A percentile compares a stretch with the other conserved stretches of the same genome.
phyloP scores from a whole-genome alignment of 2,113 vertebrate genomes.

The Notothenia rossii region DNA sequence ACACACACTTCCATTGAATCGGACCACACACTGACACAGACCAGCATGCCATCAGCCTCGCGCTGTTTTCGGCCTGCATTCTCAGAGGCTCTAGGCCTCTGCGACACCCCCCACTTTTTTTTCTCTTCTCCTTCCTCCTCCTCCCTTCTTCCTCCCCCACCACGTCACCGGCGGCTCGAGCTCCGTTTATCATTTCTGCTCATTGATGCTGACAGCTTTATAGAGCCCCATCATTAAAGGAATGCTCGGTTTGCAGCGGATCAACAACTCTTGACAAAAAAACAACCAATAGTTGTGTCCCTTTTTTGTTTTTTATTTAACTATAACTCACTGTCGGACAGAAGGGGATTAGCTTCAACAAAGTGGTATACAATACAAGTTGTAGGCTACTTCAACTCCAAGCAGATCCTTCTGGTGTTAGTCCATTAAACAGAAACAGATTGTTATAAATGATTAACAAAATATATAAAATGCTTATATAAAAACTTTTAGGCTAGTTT shows the following conservation, averaged over 20 bases:
- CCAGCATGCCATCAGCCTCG: constrained; percentile 93
- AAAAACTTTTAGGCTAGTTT: not conserved
- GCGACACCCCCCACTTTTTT: not conserved
- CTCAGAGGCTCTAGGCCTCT: constrained; percentile 69
- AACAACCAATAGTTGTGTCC: constrained; percentile 1
- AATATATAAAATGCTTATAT: not conserved
- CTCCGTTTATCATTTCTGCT: constrained; percentile 72
- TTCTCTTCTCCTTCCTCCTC: not conserved
- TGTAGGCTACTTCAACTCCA: not conserved
- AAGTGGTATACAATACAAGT: not conserved
- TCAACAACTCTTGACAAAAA: constrained; percentile 21
- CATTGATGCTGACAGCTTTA: constrained; percentile 78
- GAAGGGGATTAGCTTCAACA: too few species aligned
- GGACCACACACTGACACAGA: constrained; percentile 96
- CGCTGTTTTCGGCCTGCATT: constrained; percentile 70
- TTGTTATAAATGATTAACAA: not conserved
- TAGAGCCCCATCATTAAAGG: constrained; percentile 58
- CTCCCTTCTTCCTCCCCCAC: not conserved
- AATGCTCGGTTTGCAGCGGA: constrained; percentile 44
- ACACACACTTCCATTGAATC: constrained; percentile 85
- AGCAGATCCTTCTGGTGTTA: not conserved
- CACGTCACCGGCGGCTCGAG: constrained; percentile 48
- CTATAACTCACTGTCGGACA: not conserved
- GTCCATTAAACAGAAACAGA: not conserved
- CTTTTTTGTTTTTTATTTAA: not conserved